A percentile compares a stretch with the other conserved stretches of the same genome.
phyloP scores from a whole-genome alignment of 1,140 invertebrate genomes.

The Saccostrea echinata region DNA sequence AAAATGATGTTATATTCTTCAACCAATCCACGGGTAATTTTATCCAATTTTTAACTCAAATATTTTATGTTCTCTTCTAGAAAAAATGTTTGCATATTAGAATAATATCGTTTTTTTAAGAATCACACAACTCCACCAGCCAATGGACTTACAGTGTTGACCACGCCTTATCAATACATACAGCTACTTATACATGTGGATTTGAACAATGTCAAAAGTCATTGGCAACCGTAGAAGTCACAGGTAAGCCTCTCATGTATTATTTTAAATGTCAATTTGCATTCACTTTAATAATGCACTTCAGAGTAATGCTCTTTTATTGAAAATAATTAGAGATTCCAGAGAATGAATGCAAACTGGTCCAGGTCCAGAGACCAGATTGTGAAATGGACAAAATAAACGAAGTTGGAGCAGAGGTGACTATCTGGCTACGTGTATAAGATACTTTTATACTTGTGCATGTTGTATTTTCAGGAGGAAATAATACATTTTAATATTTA shows the following conservation, averaged over 20 bases:
- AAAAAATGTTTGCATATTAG: not conserved
- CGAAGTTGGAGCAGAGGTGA: not conserved
- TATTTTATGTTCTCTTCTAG: not conserved
- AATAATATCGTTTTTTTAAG: not conserved
- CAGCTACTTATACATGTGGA: not conserved
- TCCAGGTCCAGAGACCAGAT: not conserved
- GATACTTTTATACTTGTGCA: too few species aligned
- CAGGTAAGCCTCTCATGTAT: not conserved
- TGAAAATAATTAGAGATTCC: not conserved
- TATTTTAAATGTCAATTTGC: not conserved
- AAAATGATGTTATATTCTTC: not conserved
- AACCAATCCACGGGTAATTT: not conserved
- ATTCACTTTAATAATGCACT: not conserved
- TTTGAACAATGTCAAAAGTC: not conserved
- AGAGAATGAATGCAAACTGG: conserved; percentile 9
- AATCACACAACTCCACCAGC: not conserved
- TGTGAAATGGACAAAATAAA: not conserved
- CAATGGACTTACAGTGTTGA: not conserved
- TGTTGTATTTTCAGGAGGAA: too few species aligned
- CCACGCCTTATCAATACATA: not conserved
- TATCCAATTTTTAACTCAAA: not conserved
- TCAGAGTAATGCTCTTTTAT: not conserved
- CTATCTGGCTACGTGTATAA: not conserved
- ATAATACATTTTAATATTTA: too few species aligned
- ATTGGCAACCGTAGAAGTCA: not conserved